Base-by-base conservation (phyloP, 2,888 invertebrate species). In the Prionchulus punctatus region DNA sequence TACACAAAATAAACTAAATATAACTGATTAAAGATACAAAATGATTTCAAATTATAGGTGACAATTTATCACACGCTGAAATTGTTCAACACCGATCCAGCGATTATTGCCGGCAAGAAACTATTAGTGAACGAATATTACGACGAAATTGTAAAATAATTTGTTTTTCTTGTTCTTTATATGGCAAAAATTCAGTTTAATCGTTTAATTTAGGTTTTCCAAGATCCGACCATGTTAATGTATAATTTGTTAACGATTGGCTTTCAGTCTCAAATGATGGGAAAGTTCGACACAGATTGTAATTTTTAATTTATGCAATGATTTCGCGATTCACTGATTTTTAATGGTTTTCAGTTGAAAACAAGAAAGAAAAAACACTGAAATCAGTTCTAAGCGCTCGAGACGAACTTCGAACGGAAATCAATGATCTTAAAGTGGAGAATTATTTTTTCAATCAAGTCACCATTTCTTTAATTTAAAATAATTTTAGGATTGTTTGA, bases 31-130 rank as follows among this genome's bases (percentile, higher is more conserved):
- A 58, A 26, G 25, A 27, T 30, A 28, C n/a, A 26, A 43, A 50
- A 42, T 42, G 18, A 30, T 56, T 12, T 60, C 57, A 58, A 70
- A 58, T 78, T 81, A 1, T 77, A 91, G 82, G 87, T 92, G 0
- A 92, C 91, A 0, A 78, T 94, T 61, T 92, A 91, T 72, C 94
- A 96, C 71, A 84, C 91, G 53, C 75, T 96, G 52, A 94, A 94
- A 75, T 74, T 96, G 12, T 96, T 94, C 73, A 89, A 90, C 75
- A 85, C 86, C 2, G 76, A 75, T 57, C 71, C 75, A 7, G 72
- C 73, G 57, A 70, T 75, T 18, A 70, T 72, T 69, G 60, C 72
- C 27, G 74, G 28, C 79, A 73, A 82, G 62, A 82, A 83, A 65
- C 79, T 80, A 26, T 75, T 94, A 0, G 86, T 91, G 12, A 86